A percentile compares a stretch with the other conserved stretches of the same genome.
Evolutionary conservation across 2,888 invertebrate species (phyloP).

Genomic region (Formica aserva): DNA sequence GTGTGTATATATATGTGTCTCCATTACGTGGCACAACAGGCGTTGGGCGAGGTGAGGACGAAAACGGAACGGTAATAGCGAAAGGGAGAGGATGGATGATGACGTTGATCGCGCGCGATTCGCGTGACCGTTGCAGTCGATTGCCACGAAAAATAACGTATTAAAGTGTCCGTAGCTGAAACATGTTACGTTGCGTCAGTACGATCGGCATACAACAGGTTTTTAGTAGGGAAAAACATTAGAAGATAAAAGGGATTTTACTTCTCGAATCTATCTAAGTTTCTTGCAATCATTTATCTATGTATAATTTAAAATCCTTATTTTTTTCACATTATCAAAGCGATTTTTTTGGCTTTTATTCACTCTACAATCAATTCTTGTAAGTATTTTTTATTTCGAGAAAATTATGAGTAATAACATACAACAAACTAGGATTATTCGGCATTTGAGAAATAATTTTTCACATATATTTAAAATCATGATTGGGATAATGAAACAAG

Average conservation of each 20-base stretch:
- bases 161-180: conserved; percentile 42
- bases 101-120: conserved; percentile 51
- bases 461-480: neutral
- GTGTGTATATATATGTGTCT: neutral
- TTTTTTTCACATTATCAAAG: neutral
- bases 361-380: neutral
- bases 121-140: conserved; percentile 55
- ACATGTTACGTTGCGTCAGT: conserved; percentile 41
- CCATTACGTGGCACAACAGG: conserved; percentile 56
- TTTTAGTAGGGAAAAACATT: conserved; percentile 20
- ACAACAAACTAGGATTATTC: neutral
- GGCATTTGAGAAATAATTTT: neutral
- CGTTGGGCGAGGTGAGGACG: conserved; percentile 61
- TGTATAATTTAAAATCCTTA: neutral
- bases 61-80: conserved; percentile 61
- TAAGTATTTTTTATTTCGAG: neutral
- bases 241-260: conserved; percentile 27
- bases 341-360: neutral
- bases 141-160: conserved; percentile 49
- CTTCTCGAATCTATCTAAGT: neutral
- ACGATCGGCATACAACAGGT: neutral
- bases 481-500: neutral
- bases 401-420: neutral
- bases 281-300: neutral
- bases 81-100: conserved; percentile 60